These are phyloP conservation scores for Homalodisca vitripennis DNA, from an alignment of 1,140 invertebrate genomes.

Conservation along the genomic window DNA sequence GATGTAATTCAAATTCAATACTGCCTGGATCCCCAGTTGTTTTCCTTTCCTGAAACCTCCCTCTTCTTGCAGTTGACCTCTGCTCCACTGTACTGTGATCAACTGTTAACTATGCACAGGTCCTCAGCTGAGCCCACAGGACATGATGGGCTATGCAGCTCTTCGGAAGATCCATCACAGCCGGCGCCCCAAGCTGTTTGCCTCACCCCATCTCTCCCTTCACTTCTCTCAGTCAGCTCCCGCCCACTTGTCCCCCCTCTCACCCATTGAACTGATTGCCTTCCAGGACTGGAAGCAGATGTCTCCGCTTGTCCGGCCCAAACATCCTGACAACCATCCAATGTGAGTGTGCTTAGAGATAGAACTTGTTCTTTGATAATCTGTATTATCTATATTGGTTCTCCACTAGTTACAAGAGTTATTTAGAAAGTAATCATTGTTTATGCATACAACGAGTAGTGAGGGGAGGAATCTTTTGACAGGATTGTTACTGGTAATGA, in stretches of 20 bases:
- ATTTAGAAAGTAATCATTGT: no score
- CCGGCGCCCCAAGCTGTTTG: conserved; percentile 51
- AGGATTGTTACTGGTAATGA: no score
- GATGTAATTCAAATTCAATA: neutral
- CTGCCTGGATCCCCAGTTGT: neutral
- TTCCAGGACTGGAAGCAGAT: conserved; percentile 38
- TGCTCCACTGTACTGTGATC: neutral
- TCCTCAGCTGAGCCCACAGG: conserved; percentile 62
- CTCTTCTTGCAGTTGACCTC: neutral
- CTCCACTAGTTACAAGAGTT: no score
- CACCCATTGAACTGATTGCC: conserved; percentile 37
- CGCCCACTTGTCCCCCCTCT: conserved; percentile 32
- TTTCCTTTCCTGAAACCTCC: neutral
- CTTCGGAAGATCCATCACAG: conserved; percentile 69
- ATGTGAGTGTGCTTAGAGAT: conserved; percentile 27
- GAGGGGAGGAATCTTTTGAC: no score
- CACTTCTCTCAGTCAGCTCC: neutral
- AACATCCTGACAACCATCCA: conserved; percentile 10
- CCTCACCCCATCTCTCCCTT: no score
- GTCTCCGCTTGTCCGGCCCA: conserved; percentile 39
- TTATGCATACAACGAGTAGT: no score
- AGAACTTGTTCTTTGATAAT: no score
- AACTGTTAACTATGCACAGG: neutral
- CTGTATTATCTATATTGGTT: no score
- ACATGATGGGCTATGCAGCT: conserved; percentile 78